Percentiles rank a stretch among this genome's conserved stretches.
These are phyloP conservation scores for Tryphoninae sp. DNA, from an alignment of 2,888 invertebrate genomes.

Conservation along the genomic window DNA sequence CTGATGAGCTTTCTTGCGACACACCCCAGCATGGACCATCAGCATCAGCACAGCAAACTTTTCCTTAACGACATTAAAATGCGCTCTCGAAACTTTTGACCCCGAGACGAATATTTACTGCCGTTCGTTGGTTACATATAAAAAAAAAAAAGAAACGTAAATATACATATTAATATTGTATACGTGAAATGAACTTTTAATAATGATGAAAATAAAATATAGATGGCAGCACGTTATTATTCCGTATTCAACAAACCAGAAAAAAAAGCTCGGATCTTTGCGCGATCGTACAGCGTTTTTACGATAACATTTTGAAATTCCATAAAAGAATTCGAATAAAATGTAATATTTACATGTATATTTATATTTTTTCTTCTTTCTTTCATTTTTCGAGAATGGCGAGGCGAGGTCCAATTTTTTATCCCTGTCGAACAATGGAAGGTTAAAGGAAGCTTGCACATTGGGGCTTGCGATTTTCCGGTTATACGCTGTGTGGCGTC, in stretches of 20 bases:
- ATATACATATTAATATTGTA: slow-evolving; percentile 15
- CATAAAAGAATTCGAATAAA: no score
- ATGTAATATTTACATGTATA: slow-evolving; percentile 33
- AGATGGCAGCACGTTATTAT: no score
- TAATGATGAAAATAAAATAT: neutral
- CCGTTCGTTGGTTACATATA: slow-evolving; percentile 55
- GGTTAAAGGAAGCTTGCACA: slow-evolving; percentile 43
- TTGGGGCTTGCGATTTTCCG: neutral
- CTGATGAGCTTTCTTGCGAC: slow-evolving; percentile 73
- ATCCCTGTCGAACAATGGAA: slow-evolving; percentile 38
- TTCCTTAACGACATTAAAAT: slow-evolving; percentile 72
- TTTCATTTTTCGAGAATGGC: slow-evolving; percentile 14
- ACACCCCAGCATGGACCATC: slow-evolving; percentile 42
- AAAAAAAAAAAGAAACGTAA: slow-evolving; percentile 37
- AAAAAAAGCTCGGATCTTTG: no score
- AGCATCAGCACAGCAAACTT: slow-evolving; percentile 65
- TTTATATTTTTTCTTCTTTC: slow-evolving; percentile 12
- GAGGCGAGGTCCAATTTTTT: slow-evolving; percentile 41
- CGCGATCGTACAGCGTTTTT: no score
- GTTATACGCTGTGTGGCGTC: slow-evolving; percentile 33
- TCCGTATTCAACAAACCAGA: no score
- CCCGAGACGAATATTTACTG: slow-evolving; percentile 68
- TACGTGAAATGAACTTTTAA: slow-evolving; percentile 45
- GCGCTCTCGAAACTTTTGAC: slow-evolving; percentile 67
- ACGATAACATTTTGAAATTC: no score